Percentiles rank a stretch among this genome's conserved stretches.
phyloP scores from a whole-genome alignment of 1,140 invertebrate genomes.

The Lethrus apterus region DNA sequence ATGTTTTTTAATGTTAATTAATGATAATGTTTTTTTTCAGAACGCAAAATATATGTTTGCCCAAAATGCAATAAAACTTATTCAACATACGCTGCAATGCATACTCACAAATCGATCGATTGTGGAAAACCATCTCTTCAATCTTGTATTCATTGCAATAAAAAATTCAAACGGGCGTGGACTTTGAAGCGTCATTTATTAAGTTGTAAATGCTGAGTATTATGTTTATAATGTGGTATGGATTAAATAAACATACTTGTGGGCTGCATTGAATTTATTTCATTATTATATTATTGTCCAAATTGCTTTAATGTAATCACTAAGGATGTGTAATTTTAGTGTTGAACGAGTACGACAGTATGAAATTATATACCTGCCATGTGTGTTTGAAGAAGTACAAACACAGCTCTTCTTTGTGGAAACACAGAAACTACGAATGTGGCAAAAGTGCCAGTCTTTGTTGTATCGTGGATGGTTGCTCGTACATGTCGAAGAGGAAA shows the following conservation, averaged over 20 bases:
- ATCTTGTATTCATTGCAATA: conserved; percentile 3
- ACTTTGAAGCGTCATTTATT: conserved; percentile 4
- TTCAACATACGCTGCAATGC: conserved; percentile 4
- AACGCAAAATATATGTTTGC: neutral
- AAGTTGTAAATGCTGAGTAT: conserved; percentile 13
- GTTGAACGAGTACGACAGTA: too few relatives aligned
- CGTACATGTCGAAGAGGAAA: conserved; percentile 63
- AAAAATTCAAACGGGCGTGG: conserved; percentile 8
- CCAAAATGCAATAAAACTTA: conserved; percentile 15
- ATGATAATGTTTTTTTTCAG: neutral
- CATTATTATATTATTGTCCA: neutral
- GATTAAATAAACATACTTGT: neutral
- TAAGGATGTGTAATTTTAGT: neutral
- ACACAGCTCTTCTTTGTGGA: conserved; percentile 33
- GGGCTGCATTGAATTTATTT: neutral
- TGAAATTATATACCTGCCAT: neutral
- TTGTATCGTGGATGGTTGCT: conserved; percentile 51
- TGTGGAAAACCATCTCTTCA: conserved; percentile 1
- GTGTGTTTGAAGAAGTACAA: conserved; percentile 5
- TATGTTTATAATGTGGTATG: too few relatives aligned
- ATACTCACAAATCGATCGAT: conserved; percentile 12
- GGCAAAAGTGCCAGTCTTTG: conserved; percentile 47
- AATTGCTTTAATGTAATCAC: neutral
- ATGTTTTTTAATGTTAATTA: neutral
- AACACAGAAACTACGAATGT: conserved; percentile 48